Evolutionary conservation across 2,797 vertebrate genomes (phyloP).

Genomic region (Peromyscus attwateri): DNA sequence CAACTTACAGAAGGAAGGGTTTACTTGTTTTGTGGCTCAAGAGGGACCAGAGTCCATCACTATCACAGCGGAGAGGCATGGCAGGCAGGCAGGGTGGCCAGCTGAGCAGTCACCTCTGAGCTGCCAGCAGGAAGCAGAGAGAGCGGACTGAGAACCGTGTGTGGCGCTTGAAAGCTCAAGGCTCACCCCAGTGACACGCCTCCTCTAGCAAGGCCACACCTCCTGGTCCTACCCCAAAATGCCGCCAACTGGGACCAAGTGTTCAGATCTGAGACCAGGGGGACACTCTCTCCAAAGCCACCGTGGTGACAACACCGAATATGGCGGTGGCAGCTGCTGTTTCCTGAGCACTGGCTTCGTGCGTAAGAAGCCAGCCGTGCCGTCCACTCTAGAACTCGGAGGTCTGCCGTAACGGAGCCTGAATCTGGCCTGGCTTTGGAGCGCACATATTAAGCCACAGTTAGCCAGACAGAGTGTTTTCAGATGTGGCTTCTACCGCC

Average conservation of each 20-base stretch:
- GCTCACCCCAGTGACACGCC: not conserved
- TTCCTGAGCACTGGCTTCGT: not conserved
- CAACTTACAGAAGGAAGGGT: not conserved
- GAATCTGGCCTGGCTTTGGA: fast-evolving
- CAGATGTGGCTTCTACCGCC: not conserved
- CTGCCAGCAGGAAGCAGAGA: not conserved
- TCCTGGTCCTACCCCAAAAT: no score
- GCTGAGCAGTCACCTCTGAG: not conserved
- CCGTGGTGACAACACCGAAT: fast-evolving
- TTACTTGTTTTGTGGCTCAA: not conserved
- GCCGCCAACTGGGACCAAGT: not conserved
- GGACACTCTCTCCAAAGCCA: not conserved
- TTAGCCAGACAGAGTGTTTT: not conserved
- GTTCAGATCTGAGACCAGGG: not conserved
- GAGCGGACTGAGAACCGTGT: not conserved
- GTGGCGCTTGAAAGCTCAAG: not conserved
- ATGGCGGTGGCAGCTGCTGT: not conserved
- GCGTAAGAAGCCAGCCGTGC: not conserved
- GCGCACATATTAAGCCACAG: not conserved
- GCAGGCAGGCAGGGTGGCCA: not conserved
- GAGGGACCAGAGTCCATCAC: not conserved
- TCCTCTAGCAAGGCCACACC: not conserved
- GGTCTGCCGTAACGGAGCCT: not conserved
- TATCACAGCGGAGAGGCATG: not conserved
- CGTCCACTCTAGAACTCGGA: not conserved